These are phyloP conservation scores for Gnathonemus echidnorhynchus DNA, from an alignment of 2,113 vertebrate species.

Conservation along the genomic window DNA sequence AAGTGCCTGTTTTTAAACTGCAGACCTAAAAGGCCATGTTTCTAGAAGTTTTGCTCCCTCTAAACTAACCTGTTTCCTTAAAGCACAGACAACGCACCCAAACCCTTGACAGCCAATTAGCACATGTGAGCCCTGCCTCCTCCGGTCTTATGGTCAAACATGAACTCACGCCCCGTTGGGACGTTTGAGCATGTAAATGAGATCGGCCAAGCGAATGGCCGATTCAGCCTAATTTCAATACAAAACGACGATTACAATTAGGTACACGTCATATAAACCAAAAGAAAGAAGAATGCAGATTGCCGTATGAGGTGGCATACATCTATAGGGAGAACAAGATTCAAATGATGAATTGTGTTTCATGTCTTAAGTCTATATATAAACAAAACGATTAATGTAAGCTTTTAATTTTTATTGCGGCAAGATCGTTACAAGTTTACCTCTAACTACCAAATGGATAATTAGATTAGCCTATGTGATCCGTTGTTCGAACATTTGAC, in stretches of 20 bases:
- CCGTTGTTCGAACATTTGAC: neutral
- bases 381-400: neutral
- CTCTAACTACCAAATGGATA: neutral
- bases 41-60: neutral
- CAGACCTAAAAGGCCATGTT: neutral
- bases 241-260: neutral
- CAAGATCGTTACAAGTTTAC: neutral
- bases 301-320: neutral
- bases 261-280: neutral
- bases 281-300: neutral
- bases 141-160: slow-evolving; percentile 21
- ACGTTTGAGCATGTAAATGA: slow-evolving; percentile 23
- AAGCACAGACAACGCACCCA: slow-evolving; percentile 30
- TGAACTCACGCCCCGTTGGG: slow-evolving; percentile 18
- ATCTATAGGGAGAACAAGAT: neutral
- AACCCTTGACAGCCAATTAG: slow-evolving; percentile 49
- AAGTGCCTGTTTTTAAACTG: neutral
- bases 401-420: neutral
- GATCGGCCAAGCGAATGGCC: neutral
- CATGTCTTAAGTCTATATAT: neutral
- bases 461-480: neutral
- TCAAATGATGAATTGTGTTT: neutral
- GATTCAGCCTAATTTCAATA: slow-evolving; percentile 7
- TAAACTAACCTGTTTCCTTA: slow-evolving; percentile 22
- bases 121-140: slow-evolving; percentile 37